Conservation (phyloP, 2,888 invertebrate species). For the Drosophila mayaguana region DNA sequence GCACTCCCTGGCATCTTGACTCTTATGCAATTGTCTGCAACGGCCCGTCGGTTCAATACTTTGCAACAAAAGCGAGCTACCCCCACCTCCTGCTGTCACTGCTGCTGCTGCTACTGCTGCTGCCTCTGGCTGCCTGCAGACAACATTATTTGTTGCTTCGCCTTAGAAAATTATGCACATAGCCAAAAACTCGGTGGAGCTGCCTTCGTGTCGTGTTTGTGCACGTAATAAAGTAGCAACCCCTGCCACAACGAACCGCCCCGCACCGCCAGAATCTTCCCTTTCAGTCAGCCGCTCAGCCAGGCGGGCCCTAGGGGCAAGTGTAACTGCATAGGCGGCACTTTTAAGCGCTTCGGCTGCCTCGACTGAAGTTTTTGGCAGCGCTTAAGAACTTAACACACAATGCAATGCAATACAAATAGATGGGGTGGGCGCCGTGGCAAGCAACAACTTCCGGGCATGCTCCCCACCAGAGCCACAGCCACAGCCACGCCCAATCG, state of each 20-base stretch:
- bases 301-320: conserved; percentile 14
- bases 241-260: background rate
- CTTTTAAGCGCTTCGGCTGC: conserved; percentile 60
- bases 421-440: conserved; percentile 11
- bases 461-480: background rate
- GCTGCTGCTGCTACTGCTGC: no score
- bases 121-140: background rate
- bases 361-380: conserved; percentile 71
- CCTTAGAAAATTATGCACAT: conserved; percentile 68
- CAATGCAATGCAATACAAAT: conserved; percentile 49
- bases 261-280: no score
- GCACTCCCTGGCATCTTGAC: conserved; percentile 1
- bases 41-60: conserved; percentile 45
- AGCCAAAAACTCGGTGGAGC: conserved; percentile 38
- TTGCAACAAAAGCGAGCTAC: conserved; percentile 38
- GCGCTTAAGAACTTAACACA: conserved; percentile 73
- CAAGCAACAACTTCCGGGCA: conserved; percentile 23
- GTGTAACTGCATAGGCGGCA: conserved; percentile 65
- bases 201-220: conserved; percentile 45
- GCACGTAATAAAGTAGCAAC: conserved; percentile 52
- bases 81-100: background rate
- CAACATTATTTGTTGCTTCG: conserved; percentile 63
- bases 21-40: conserved; percentile 44
- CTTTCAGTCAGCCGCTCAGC: background rate
- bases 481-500: conserved; percentile 20